Evolutionary conservation across 2,797 vertebrate genomes (phyloP).

Genomic region (Anguilla anguilla): DNA sequence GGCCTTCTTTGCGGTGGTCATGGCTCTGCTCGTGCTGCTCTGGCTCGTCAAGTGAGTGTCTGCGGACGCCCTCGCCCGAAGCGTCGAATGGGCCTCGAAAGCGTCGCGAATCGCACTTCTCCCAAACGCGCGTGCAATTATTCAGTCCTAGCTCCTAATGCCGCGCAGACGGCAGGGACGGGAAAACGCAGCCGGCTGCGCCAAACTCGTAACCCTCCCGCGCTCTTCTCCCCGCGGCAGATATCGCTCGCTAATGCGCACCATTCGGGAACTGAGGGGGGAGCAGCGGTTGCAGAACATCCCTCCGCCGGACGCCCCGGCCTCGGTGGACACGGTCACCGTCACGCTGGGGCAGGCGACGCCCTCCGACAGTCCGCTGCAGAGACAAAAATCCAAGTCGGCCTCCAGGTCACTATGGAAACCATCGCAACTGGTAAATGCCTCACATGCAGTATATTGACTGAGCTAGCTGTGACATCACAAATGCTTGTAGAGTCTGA

Average conservation of each 20-base stretch:
- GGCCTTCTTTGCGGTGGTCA: constrained; percentile 36
- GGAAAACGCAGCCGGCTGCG: not conserved
- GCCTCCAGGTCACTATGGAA: constrained; percentile 58
- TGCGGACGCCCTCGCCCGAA: not conserved
- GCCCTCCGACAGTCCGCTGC: constrained; percentile 15
- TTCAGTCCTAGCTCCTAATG: not conserved
- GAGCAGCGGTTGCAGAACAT: not conserved
- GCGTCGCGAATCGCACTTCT: not conserved
- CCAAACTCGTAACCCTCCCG: not conserved
- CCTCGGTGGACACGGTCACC: not conserved
- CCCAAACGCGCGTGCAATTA: not conserved
- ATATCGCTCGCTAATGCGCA: constrained; percentile 52
- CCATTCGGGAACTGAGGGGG: constrained; percentile 38
- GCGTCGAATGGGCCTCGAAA: not conserved
- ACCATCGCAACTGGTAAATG: constrained; percentile 59
- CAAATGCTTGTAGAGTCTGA: not conserved
- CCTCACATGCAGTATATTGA: not conserved
- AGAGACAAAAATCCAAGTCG: constrained; percentile 25
- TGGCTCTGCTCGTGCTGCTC: constrained; percentile 43
- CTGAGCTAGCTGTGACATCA: not conserved
- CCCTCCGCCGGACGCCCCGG: constrained; percentile 31
- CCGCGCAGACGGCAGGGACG: not conserved
- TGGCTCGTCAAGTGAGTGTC: constrained; percentile 63
- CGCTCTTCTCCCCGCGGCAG: constrained; percentile 42
- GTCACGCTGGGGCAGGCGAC: not conserved